These are phyloP conservation scores for Peromyscus melanophrys DNA, from an alignment of 2,797 vertebrate species.

Conservation along the genomic window DNA sequence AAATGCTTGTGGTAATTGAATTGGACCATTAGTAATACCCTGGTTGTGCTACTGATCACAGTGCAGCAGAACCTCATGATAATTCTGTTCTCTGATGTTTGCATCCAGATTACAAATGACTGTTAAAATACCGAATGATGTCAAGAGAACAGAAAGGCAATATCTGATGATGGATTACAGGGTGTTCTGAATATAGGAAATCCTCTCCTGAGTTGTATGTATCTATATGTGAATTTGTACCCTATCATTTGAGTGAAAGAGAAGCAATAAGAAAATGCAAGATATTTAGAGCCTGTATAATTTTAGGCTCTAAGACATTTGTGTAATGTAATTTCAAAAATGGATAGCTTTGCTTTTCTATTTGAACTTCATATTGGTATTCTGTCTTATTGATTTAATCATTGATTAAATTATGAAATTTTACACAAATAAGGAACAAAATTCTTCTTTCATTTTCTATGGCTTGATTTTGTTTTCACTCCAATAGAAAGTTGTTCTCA, in stretches of 20 bases:
- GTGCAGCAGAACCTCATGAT: not conserved
- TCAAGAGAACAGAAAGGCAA: not conserved
- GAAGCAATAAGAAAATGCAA: not conserved
- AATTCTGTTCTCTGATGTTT: not conserved
- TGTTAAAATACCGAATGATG: constrained; percentile 34
- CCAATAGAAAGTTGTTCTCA: not conserved
- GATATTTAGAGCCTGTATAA: not conserved
- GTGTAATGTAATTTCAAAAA: not conserved
- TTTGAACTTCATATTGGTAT: not conserved
- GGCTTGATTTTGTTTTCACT: not conserved
- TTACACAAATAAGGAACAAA: not conserved
- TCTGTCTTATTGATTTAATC: not conserved
- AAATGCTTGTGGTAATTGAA: constrained; percentile 6
- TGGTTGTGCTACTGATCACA: not conserved
- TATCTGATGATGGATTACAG: not conserved
- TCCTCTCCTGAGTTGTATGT: not conserved
- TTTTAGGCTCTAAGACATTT: not conserved
- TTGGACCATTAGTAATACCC: not conserved
- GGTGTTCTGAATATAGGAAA: not conserved
- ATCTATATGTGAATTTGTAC: not conserved
- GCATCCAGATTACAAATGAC: not conserved
- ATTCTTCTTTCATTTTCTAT: not conserved
- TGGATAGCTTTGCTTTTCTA: not conserved
- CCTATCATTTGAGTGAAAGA: too few species aligned
- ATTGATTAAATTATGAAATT: not conserved